Base-by-base conservation (phyloP, 1,140 invertebrate genomes). In the Homarus americanus region DNA sequence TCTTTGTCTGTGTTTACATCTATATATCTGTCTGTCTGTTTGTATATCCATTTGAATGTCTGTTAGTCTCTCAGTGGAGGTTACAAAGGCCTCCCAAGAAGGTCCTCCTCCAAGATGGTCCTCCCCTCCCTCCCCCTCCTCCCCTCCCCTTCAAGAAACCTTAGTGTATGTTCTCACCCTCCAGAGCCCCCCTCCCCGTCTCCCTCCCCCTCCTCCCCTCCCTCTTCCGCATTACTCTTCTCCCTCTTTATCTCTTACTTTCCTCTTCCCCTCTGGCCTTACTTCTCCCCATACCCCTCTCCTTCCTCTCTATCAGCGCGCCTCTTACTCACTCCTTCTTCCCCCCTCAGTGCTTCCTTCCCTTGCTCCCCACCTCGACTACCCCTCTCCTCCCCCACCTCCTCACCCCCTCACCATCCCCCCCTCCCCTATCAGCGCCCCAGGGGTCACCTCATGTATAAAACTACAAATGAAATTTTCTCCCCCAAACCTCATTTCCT, bases 401-500 rank as follows among this genome's bases (percentile, higher is more conserved):
- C 53, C 53, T 24, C 44, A 49, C 44, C 15, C 5, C 44, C 15
- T 49, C 44, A 49, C 44, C 15, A 12, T 15, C 15, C 53, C 53
- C 53, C 9, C 53, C 20, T 58, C 53, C 53, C 53, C 32, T n/a
- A 0, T 36, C 15, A 0, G 34, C 36, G 4, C 7, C n/a, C 9
- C 32, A 5, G 1, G 36, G 36, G 24, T 38, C 36, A n/a, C 41
- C 75, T 3, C 75, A 17, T 41, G 17, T 41, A 24, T 40, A 76
- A 76, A 76, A 41, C 36, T 76, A 38, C 36, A 12, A 28, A 76
- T 76, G 75, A 76, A 76, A 76, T 76, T 76, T 76, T 76, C 75
- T 20, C n/a, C 32, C 36, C 75, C 75, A 76, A 76, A 76, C 75
- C 75, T 76, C 75, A 76, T 76, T 76, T 76, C 75, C 75, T 76